phyloP scores from a whole-genome alignment of 2,797 vertebrate genomes.

The Halcyon chelicuti region DNA sequence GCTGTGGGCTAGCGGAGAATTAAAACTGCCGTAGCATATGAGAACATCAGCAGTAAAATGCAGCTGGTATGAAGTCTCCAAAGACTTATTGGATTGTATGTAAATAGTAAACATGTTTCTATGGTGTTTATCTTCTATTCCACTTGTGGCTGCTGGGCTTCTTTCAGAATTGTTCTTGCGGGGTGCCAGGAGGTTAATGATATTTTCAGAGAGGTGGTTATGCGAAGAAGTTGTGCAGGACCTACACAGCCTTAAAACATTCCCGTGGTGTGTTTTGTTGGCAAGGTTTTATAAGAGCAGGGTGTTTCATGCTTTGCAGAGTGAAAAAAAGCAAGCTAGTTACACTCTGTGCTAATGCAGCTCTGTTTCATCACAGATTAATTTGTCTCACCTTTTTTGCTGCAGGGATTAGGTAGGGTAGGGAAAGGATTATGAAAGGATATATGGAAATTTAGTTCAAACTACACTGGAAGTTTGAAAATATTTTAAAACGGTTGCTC shows the following conservation, averaged over 20 bases:
- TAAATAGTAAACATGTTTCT: slow-evolving; percentile 33
- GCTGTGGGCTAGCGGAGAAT: slow-evolving; percentile 50
- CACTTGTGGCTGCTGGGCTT: not conserved
- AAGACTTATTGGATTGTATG: slow-evolving; percentile 31
- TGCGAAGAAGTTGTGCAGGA: not conserved
- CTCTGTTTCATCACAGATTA: not conserved
- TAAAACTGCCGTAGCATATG: slow-evolving; percentile 35
- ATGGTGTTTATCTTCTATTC: not conserved
- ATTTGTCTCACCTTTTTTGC: slow-evolving; percentile 17
- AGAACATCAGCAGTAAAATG: slow-evolving; percentile 54
- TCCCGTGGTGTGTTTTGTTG: not conserved
- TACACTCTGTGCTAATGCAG: not conserved
- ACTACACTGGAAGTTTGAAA: not conserved
- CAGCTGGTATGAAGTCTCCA: slow-evolving; percentile 33
- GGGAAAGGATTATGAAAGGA: not conserved
- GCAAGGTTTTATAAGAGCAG: not conserved
- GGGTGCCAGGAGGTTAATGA: not conserved
- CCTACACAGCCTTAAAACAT: not conserved
- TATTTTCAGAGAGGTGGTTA: not conserved
- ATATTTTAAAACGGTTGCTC: not conserved
- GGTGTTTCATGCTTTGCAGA: not conserved
- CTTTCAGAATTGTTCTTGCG: not conserved
- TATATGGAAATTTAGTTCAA: not conserved
- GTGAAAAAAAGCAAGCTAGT: not conserved
- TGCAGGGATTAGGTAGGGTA: not conserved